Base-by-base conservation (phyloP, 1,140 invertebrate genomes). In the Orius insidiosus region DNA sequence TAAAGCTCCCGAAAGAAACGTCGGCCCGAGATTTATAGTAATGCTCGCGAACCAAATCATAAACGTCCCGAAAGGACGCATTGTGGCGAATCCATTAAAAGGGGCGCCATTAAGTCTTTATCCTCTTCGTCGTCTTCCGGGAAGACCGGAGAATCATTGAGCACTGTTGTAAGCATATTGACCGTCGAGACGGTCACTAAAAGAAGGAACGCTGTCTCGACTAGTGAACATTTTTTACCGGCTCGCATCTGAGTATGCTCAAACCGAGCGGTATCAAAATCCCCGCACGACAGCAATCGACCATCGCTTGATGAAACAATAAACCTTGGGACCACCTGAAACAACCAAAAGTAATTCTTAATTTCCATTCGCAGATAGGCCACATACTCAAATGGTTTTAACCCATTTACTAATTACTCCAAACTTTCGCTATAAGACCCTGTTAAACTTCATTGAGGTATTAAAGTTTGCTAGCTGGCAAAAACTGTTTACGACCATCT, bases 21-120 rank as follows among this genome's bases (percentile, higher is more conserved):
- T 90, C 2, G 86, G 85, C 4, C 86, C 86, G 51, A 93, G 69
- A 64, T 93, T 89, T 58, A 92, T 85, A 7, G 86, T 87, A 55
- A 90, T 80, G 45, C 76, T 80, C 8, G 80, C 78, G 63, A 89
- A 88, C 87, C 86, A 90, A 56, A 89, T 89, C 77, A 90, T 90
- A 63, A 85, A 85, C 18, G 85, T 80, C 9, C 85, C 86, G 63
- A 90, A 93, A 88, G 69, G 5, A 90, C 83, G 62, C 86, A 93
- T 69, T 87, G 74, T 0, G 80, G 80, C 35, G 77, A 80, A 59
- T 85, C 81, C 74, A 81, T 76, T 36, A 85, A 66, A 42, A 80
- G 60, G 2, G 78, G 76, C 2, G 74, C 73, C 2, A 74, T 70
- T 38, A 74, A 64, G 56, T 76, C 74, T 10, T 68, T 67, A 39